These are phyloP conservation scores for Drosophila athabasca DNA, from an alignment of 1,140 invertebrate genomes.

Conservation along the genomic window DNA sequence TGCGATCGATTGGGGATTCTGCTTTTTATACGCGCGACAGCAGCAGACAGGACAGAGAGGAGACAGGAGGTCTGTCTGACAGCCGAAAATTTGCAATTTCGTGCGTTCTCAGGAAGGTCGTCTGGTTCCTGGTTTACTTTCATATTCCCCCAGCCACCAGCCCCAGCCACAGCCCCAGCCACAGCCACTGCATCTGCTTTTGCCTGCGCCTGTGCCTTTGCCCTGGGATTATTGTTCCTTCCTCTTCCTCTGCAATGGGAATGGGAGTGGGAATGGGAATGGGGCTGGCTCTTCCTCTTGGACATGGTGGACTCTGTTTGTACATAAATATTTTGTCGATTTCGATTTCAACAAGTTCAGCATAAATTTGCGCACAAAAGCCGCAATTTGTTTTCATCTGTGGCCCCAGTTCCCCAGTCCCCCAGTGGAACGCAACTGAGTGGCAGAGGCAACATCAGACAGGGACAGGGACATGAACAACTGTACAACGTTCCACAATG, in stretches of 20 bases:
- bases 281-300: background rate
- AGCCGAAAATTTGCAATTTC: conserved; percentile 59
- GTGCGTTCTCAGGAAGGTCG: conserved; percentile 82
- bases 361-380: conserved; percentile 81
- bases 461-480: conserved; percentile 41
- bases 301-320: conserved; percentile 11
- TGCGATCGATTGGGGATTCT: conserved; percentile 56
- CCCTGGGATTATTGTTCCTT: conserved; percentile 35
- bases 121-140: conserved; percentile 74
- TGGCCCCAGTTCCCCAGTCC: conserved; percentile 19
- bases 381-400: conserved; percentile 81
- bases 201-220: conserved; percentile 10
- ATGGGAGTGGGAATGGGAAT: too few species aligned
- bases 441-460: conserved; percentile 16
- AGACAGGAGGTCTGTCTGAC: conserved; percentile 4
- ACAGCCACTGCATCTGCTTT: background rate
- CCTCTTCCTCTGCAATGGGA: conserved; percentile 8
- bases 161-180: background rate
- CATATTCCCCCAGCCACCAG: conserved; percentile 60
- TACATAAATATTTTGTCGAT: conserved; percentile 76
- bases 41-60: too few species aligned
- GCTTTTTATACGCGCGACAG: conserved; percentile 65
- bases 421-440: background rate
- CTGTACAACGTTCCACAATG: conserved; percentile 39
- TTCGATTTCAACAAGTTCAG: conserved; percentile 81